These are phyloP conservation scores for Nephrotoma appendiculata DNA, from an alignment of 2,888 invertebrate genomes.

Conservation along the genomic window DNA sequence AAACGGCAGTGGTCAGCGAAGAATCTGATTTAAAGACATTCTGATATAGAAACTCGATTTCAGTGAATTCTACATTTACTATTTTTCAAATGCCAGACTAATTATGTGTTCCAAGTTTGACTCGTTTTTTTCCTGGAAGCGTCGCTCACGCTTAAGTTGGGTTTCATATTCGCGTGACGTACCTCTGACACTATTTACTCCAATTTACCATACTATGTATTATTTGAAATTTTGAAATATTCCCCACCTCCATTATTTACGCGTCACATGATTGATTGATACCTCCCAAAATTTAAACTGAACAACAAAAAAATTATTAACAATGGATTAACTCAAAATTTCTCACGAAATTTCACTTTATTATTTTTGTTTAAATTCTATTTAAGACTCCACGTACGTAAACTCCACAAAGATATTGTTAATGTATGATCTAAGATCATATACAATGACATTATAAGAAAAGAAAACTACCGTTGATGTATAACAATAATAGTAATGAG, in stretches of 20 bases:
- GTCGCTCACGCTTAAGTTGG: too few species aligned
- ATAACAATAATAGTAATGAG: not conserved
- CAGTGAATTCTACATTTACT: too few species aligned
- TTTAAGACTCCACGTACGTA: not conserved
- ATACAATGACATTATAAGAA: not conserved
- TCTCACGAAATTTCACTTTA: not conserved
- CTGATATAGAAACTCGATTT: too few species aligned
- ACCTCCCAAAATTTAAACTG: not conserved
- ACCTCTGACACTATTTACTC: too few species aligned
- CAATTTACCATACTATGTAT: too few species aligned
- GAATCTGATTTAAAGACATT: too few species aligned
- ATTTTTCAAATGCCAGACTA: too few species aligned
- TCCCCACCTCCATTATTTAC: not conserved
- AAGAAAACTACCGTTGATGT: not conserved
- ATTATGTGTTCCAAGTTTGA: too few species aligned
- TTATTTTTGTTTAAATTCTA: not conserved
- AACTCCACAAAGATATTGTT: not conserved
- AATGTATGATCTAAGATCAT: not conserved
- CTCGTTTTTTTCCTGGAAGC: too few species aligned
- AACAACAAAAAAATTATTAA: not conserved
- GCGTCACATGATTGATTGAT: not conserved
- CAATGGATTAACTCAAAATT: not conserved
- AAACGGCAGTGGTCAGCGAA: too few species aligned
- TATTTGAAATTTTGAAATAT: not conserved
- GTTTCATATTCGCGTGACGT: too few species aligned